phyloP scores from a whole-genome alignment of 2,113 vertebrate genomes.

The Phylloscopus trochilus region DNA sequence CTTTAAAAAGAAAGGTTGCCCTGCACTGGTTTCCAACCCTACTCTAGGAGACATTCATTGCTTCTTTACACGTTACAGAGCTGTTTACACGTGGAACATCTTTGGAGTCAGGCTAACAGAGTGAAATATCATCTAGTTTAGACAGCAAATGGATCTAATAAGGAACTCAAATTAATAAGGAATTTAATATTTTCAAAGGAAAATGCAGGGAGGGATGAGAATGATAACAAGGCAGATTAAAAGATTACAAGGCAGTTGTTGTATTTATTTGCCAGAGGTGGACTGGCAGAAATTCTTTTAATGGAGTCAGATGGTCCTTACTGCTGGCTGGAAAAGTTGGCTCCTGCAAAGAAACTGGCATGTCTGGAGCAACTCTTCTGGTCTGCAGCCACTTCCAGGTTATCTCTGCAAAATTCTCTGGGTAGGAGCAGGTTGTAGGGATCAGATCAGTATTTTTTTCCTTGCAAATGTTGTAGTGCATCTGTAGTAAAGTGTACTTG shows the following conservation, averaged over 20 bases:
- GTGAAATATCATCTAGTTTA: not conserved
- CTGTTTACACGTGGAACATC: not conserved
- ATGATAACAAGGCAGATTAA: not conserved
- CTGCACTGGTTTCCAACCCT: not conserved
- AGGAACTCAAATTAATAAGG: conserved; percentile 30
- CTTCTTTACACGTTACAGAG: not conserved
- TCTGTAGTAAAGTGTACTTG: not conserved
- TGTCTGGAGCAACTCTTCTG: not conserved
- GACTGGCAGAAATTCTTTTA: not conserved
- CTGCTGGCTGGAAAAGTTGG: not conserved
- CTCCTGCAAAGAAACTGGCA: not conserved
- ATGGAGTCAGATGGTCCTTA: not conserved
- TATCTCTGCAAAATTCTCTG: not conserved
- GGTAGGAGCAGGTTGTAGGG: not conserved
- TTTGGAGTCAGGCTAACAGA: not conserved
- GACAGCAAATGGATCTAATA: not conserved
- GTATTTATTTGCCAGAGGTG: not conserved
- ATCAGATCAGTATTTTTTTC: not conserved
- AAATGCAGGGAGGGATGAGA: not conserved
- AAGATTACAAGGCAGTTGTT: not conserved
- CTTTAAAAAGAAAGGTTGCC: not conserved
- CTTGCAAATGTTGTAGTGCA: not conserved
- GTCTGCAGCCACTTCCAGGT: not conserved
- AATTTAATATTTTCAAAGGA: not conserved
- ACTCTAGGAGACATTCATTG: not conserved